Base-by-base conservation (phyloP, 2,888 invertebrate species). In the Trilocha varians region DNA sequence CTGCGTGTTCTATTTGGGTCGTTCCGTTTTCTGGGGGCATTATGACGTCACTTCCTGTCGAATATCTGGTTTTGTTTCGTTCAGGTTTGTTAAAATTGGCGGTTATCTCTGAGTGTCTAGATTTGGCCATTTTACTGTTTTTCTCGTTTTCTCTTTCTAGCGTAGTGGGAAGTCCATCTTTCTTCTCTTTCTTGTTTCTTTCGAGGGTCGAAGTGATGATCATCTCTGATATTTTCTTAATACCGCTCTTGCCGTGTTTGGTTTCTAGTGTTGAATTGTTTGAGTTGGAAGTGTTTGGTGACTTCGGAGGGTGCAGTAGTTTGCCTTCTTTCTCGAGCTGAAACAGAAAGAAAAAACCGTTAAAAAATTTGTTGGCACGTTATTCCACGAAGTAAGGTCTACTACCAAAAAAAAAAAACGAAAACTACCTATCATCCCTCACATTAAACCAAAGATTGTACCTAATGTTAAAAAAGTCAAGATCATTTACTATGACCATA, bases 251-350 rank as follows among this genome's bases (percentile, higher is more conserved):
- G 13, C 63, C 62, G n/a, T 76, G 72, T 59, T 86, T 87, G 0
- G 82, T 84, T 63, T 87, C 86, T 14, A 84, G 50, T 0, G 86
- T 86, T 0, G 86, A 87, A 51, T 85, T 85, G 56, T 86, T 85
- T 4, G 86, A 86, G 46, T 83, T 64, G 11, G 83, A 78, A 34
- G 74, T 70, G 52, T 83, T 78, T 9, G 85, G 85, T 18, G 86
- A 83, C 46, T 64, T 69, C 8, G 84, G 85, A 5, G 84, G 85
- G 49, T 84, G 83, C 15, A 84, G 65, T 17, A 78, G 64, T 47
- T 76, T 80, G 13, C 68, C 82, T 67, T 85, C 84, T 61, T 84
- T 86, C 59, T 87, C 87, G 62, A 87, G 77, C 87, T 87, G 83
- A 33, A 82, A 82, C 38, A 49, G 15, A 32, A 35, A 16, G 32